A percentile compares a stretch with the other conserved stretches of the same genome.
Conservation (phyloP, 2,888 invertebrate genomes). For the Atethmia centrago region DNA sequence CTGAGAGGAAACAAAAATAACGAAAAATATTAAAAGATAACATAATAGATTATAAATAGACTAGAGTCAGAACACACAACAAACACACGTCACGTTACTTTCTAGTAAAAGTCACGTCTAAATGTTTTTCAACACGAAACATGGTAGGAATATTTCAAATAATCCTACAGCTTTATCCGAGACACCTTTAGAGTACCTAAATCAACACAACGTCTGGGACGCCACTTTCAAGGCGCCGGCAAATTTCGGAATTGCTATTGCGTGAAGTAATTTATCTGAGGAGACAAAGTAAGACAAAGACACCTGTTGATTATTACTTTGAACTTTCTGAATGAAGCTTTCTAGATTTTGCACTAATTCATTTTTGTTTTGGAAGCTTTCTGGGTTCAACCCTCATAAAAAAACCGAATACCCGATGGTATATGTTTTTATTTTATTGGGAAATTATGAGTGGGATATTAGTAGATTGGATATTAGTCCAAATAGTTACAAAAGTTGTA, state of each 20-base stretch:
- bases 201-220: constrained; percentile 41
- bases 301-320: constrained; percentile 49
- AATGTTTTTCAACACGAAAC: constrained; percentile 12
- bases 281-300: constrained; percentile 42
- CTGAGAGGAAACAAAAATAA: too few species aligned
- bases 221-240: constrained; percentile 11
- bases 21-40: too few species aligned
- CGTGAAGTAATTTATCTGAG: constrained; percentile 56
- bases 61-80: too few species aligned
- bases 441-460: neutral
- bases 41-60: too few species aligned
- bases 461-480: too few species aligned
- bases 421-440: neutral
- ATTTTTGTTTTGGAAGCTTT: neutral
- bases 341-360: neutral
- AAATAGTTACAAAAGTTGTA: too few species aligned
- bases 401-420: neutral
- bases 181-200: constrained; percentile 33
- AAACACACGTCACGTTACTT: too few species aligned
- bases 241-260: constrained; percentile 48
- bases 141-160: constrained; percentile 10
- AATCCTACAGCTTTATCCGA: constrained; percentile 24
- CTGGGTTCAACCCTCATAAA: neutral
- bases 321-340: constrained; percentile 16
- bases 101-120: neutral